Evolutionary conservation across 2,113 vertebrate species (phyloP).

Genomic region (Peucedramus taeniatus): DNA sequence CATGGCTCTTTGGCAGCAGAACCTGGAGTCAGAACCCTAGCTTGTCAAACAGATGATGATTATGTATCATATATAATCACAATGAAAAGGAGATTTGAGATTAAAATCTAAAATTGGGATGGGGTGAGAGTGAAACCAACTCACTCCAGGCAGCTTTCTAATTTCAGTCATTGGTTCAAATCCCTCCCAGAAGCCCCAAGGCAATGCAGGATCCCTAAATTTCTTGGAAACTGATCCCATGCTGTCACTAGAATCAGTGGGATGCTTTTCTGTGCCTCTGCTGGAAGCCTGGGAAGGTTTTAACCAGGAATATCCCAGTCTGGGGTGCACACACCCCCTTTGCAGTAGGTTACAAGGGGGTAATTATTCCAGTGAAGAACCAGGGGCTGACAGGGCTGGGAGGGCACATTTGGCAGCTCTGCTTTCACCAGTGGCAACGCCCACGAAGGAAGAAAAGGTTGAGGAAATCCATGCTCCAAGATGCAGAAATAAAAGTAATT

Average conservation of each 20-base stretch:
- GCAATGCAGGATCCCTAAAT: not conserved
- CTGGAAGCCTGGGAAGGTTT: not conserved
- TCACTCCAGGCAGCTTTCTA: conserved; percentile 2
- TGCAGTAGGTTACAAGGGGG: not conserved
- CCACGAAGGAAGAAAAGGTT: fast-evolving
- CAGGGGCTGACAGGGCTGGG: not conserved
- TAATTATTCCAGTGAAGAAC: not conserved
- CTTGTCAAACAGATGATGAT: not conserved
- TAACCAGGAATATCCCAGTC: not conserved
- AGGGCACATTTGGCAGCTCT: not conserved
- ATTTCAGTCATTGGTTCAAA: not conserved
- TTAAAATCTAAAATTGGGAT: not conserved
- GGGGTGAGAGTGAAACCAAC: not conserved
- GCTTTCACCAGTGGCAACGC: not conserved
- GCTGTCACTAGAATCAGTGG: not conserved
- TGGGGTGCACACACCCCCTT: not conserved
- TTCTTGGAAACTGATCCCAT: not conserved
- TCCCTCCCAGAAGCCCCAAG: not conserved
- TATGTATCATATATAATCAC: not conserved
- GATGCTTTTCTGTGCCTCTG: not conserved
- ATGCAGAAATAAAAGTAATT: not conserved
- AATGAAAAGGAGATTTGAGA: conserved; percentile 5
- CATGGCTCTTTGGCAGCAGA: conserved; percentile 18
- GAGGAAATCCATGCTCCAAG: not conserved
- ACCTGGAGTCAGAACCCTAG: not conserved